phyloP scores from a whole-genome alignment of 2,888 invertebrate species.

The Caenorhabditis afra region DNA sequence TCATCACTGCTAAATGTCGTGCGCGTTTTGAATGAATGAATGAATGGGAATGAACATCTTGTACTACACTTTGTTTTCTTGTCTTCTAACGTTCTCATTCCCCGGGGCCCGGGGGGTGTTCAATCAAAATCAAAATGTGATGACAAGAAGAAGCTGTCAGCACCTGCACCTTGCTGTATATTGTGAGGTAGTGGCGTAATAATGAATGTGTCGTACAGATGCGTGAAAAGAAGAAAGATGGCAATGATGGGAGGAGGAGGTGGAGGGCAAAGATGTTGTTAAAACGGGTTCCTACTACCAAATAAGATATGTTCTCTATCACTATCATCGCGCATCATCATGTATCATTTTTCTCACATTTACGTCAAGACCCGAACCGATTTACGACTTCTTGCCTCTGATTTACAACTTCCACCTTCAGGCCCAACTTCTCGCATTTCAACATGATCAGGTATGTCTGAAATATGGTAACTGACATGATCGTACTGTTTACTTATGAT shows the following conservation, averaged over 20 bases:
- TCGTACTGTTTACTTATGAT: too few species aligned
- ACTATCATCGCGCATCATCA: conserved; percentile 36
- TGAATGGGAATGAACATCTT: conserved; percentile 12
- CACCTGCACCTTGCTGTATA: neutral
- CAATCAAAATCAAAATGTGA: conserved; percentile 48
- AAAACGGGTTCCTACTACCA: conserved; percentile 54
- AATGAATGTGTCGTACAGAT: conserved; percentile 32
- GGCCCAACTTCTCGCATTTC: neutral
- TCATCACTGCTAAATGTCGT: conserved; percentile 46
- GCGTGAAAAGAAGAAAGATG: conserved; percentile 11
- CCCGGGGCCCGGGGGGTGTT: conserved; percentile 27
- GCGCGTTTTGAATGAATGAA: neutral
- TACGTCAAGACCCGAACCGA: conserved; percentile 48
- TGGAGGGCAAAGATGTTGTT: neutral
- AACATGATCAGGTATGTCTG: conserved; percentile 51
- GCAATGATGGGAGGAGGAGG: neutral
- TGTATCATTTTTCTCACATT: conserved; percentile 58
- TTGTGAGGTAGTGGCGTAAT: conserved; percentile 29
- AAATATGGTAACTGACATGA: too few species aligned
- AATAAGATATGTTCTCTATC: conserved; percentile 38
- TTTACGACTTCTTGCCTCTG: conserved; percentile 47
- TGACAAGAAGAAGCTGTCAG: conserved; percentile 18
- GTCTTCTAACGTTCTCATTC: neutral
- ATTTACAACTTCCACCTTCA: conserved; percentile 29
- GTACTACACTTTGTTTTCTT: neutral